Conservation (phyloP, 2,888 invertebrate genomes). For the Limnephilus auricula region DNA sequence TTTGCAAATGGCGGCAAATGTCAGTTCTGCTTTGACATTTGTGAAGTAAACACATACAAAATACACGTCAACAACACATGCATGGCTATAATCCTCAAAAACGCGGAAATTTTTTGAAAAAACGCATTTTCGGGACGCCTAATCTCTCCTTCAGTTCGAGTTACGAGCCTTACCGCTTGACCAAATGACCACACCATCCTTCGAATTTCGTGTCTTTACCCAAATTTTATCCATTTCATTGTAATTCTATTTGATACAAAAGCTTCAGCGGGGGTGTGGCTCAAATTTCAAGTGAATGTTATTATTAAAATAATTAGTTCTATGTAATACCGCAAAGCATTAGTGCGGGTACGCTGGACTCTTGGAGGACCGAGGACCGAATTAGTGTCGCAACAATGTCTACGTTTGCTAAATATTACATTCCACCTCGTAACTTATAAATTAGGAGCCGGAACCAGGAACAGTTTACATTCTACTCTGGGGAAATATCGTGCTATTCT, state of each 20-base stretch:
- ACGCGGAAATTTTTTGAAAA: too few species aligned
- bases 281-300: not conserved
- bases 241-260: not conserved
- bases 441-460: not conserved
- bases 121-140: too few species aligned
- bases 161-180: too few species aligned
- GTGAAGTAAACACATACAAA: too few species aligned
- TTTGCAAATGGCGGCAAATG: too few species aligned
- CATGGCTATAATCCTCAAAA: too few species aligned
- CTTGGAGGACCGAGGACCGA: too few species aligned
- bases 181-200: too few species aligned
- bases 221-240: not conserved
- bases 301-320: not conserved
- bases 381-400: not conserved
- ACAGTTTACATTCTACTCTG: not conserved
- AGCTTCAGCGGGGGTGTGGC: not conserved
- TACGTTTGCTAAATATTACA: not conserved
- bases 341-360: too few species aligned
- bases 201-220: not conserved
- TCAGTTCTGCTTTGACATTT: too few species aligned
- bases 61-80: too few species aligned
- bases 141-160: too few species aligned
- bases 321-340: not conserved
- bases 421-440: not conserved
- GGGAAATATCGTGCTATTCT: not conserved